Evolutionary conservation across 2,888 invertebrate genomes (phyloP), one percentile per base, ranked within the genome.

Genomic region (Papilio demoleus): DNA sequence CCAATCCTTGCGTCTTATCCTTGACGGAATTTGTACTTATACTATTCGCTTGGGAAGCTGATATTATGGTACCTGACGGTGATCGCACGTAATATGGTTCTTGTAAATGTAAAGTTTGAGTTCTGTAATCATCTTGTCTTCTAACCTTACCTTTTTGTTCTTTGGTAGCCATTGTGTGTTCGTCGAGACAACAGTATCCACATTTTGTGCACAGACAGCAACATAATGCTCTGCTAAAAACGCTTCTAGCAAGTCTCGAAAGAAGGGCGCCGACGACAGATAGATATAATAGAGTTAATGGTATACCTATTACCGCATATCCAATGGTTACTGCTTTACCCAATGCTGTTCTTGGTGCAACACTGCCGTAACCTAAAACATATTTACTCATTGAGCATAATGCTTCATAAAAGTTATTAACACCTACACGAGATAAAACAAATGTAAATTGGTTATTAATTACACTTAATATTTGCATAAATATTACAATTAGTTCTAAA

Each of bases 281-380:
- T 74, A 98, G 93, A 86, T 97, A 98, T 62, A 98, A 94, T 70
- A 98, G 94, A 68, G 97, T 97, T 73, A 98, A 87, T 0, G 98
- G 98, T 76, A 98, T 97, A 22, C 98, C 97, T 70, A 98, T 93
- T 74, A 97, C 94, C 45, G 97, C 97, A 87, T 97, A 97, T 19
- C 95, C 95, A 88, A 97, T 95, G n/a, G 98, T 98, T 2, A 98
- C 96, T 42, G 97, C 95, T 86, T 98, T 97, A 8, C 98, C 98
- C 71, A 97, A 90, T n/a, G 96, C 95, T 31, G 98, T 98, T 78
- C 95, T 95, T 0, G 98, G 98, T 0, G 98, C 96, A 66, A 98
- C 96, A 86, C 97, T 98, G 68, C 98, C 98, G 82, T 98, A 99
- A 77, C 98, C 98, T 98, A 94, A 0, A 90, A 93, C 77, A 73